Evolutionary conservation across 2,113 vertebrate genomes (phyloP), one percentile per base, ranked within the genome.

Genomic region (Nyctibius bracteatus): DNA sequence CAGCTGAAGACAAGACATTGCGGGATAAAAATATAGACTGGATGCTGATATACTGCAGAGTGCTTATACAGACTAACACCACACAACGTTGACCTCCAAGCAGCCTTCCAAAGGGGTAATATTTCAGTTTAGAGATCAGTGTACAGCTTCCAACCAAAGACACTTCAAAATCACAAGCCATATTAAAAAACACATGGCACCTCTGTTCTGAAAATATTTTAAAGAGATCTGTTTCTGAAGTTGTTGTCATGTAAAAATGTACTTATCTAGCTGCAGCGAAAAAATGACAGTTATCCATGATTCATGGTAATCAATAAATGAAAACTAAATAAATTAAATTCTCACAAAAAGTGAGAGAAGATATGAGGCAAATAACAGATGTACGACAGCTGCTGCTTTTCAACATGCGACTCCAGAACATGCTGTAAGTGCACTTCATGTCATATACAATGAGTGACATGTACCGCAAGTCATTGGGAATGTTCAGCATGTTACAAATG

Each of bases 391-490:
- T 79, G 47, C n/a, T 80, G 33, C 46, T 61, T 77, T 72, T 49
- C 49, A 46, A 8, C 6, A 20, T 5, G 9, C n/a, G 33, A 59
- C 54, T 55, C 49, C 24, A 57, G 70, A n/a, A 79, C 39, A n/a
- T 27, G 20, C 12, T 37, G 22, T 16, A 61, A 35, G n/a, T 2
- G 1, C 1, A 0, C 37, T 55, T 81, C 17, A 4, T 10, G 8
- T 39, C 7, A 3, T 2, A 6, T 1, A 20, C 30, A 33, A 12
- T 1, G 37, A 70, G 33, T n/a, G 62, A 73, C n/a, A 67, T 0
- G 2, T 52, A 31, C 6, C 3, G 3, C 67, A 55, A 61, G 47
- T 21, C 73, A 24, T 0, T 12, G 10, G 78, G 58, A 79, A 31
- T 20, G 15, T 7, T 59, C 24, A 65, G 70, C 8, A 37, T 3